Evolutionary conservation across 2,797 vertebrate genomes (phyloP), one percentile per base, ranked within the genome.

Genomic region (Hypotaenidia philippensis): DNA sequence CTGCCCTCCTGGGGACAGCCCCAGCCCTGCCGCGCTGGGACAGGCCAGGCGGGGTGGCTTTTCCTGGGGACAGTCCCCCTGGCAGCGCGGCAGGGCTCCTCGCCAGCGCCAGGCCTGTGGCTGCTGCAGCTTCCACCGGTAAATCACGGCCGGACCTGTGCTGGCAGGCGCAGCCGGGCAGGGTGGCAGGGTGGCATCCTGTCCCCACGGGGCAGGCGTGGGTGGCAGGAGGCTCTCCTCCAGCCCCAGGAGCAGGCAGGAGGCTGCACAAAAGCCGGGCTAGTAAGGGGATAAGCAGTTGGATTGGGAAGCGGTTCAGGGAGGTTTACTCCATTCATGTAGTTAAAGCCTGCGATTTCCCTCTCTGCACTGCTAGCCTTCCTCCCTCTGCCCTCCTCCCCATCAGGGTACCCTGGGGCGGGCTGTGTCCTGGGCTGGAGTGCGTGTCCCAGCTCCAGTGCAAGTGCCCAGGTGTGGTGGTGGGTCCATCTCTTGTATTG

Each of bases 321-420:
- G 60, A 6, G 11, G 68, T 55, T 88, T 50, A 74, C 65, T 79
- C 74, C 79, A 68, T 89, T 94, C 77, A 59, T 44, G 60, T 61
- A 53, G 79, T 61, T 65, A 82, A 90, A 95, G 55, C 77, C 90
- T 47, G 72, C n/a, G 13, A 74, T 94, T 91, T 93, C 90, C 82
- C 52, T 49, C 72, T 76, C 77, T 40, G 44, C 7, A 4, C 69
- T 31, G 16, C 59, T 63, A 60, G 47, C 52, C 74, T 81, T 65
- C 64, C 76, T 63, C 77, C 52, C 60, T 0, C 0, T 3, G 8
- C 49, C n/a, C 31, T 55, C 59, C 60, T 57, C 60, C 55, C 34
- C 45, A 31, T 10, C 82, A 5, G 49, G 52, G 41, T 31, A 66
- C 13, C 12, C 52, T 36, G 4, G 61, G 82, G n/a, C 0, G 0